A percentile compares a stretch with the other conserved stretches of the same genome.
Evolutionary conservation across 2,797 vertebrate species (phyloP).

Genomic region (Knipowitschia caucasica): DNA sequence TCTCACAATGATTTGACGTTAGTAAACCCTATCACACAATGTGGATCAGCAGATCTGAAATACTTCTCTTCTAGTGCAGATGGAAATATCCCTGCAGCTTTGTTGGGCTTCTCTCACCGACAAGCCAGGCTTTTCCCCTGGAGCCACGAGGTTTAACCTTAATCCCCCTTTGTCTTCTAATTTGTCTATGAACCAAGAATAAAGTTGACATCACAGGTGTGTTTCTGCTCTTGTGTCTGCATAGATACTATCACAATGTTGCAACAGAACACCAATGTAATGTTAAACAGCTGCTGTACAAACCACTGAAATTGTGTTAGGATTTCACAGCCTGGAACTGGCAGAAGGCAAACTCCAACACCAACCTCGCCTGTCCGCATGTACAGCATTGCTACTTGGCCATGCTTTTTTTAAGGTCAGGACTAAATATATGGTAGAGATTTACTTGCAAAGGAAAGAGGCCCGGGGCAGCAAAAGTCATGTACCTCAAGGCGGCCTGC

Average conservation of each 20-base stretch:
- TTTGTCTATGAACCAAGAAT: conserved; percentile 65
- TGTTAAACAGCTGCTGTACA: conserved; percentile 22
- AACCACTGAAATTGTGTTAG: conserved; percentile 27
- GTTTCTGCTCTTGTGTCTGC: conserved; percentile 9
- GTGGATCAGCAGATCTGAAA: conserved; percentile 12
- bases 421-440: conserved; percentile 51
- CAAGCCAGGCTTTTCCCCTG: conserved; percentile 18
- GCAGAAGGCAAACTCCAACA: conserved; percentile 28
- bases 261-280: conserved; percentile 13
- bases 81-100: conserved; percentile 56
- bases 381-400: conserved; percentile 38
- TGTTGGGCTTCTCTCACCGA: conserved; percentile 39
- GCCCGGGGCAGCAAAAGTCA: conserved; percentile 31
- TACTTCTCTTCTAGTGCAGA: conserved; percentile 36
- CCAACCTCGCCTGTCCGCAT: conserved; percentile 29
- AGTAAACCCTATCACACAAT: not conserved
- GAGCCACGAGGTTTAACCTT: conserved; percentile 41
- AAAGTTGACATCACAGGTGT: conserved; percentile 58
- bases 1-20: conserved; percentile 5
- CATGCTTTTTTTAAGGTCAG: conserved; percentile 27
- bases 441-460: conserved; percentile 44
- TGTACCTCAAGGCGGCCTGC: conserved; percentile 70
- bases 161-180: conserved; percentile 56
- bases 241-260: conserved; percentile 20
- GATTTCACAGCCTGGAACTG: conserved; percentile 30